Conservation (phyloP, 2,888 invertebrate species). For the Resseliella maxima region DNA sequence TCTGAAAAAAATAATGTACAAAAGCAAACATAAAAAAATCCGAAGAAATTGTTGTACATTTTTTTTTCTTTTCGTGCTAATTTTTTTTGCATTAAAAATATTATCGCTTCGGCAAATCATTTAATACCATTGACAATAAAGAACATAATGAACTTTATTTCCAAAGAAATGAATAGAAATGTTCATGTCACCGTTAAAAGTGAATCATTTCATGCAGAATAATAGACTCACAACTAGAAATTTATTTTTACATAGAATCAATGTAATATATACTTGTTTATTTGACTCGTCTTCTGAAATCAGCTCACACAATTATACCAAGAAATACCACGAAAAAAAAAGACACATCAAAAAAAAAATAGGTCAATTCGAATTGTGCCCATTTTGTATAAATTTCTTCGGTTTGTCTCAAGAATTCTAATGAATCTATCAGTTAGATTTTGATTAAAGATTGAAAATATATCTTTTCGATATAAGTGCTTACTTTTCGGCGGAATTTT, state of each 20-base stretch:
- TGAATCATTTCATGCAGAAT: not conserved
- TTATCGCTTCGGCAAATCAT: not conserved
- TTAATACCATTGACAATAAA: not conserved
- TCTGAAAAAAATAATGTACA: no score
- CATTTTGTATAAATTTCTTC: not conserved
- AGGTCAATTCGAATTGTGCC: not conserved
- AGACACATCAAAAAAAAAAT: not conserved
- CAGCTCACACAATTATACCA: not conserved
- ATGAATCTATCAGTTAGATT: not conserved
- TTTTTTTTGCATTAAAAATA: no score
- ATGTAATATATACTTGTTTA: not conserved
- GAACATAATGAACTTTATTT: not conserved
- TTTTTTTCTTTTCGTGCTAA: no score
- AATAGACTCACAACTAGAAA: not conserved
- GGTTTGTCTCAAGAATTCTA: not conserved
- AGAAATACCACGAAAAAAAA: not conserved
- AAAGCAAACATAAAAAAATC: no score
- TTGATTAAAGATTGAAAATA: not conserved
- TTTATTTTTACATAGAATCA: no score
- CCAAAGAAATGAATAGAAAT: not conserved
- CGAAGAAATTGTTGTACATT: no score
- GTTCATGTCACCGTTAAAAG: not conserved
- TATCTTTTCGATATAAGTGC: no score
- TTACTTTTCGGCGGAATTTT: slow-evolving; percentile 38
- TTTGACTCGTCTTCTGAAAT: not conserved